Evolutionary conservation across 2,113 vertebrate genomes (phyloP).

Genomic region (Eretmochelys imbricata): DNA sequence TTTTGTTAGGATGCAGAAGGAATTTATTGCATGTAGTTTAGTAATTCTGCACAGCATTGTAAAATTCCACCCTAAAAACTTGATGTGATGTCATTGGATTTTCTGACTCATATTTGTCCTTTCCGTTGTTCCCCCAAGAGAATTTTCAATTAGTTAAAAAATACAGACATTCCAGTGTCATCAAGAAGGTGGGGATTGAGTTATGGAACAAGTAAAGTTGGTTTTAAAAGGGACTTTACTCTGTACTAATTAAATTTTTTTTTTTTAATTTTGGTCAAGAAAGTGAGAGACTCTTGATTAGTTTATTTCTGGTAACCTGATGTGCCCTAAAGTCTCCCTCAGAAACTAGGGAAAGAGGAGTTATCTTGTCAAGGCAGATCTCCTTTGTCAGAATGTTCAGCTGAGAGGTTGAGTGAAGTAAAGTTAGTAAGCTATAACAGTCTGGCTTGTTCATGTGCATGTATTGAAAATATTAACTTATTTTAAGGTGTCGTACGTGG

Average conservation of each 20-base stretch:
- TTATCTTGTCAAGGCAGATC: background rate
- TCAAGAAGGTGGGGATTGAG: background rate
- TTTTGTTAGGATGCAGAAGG: background rate
- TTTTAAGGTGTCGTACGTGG: background rate
- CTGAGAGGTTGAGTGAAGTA: background rate
- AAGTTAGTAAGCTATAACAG: background rate
- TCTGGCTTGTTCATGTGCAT: background rate
- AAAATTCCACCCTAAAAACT: background rate
- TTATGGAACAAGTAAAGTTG: background rate
- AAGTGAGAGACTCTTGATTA: background rate
- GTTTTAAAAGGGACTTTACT: background rate
- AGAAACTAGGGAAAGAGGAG: background rate
- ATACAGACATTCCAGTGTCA: background rate
- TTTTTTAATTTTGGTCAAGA: background rate
- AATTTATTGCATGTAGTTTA: background rate
- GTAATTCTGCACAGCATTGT: background rate
- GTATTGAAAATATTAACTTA: slow-evolving; percentile 15
- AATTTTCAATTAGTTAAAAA: background rate
- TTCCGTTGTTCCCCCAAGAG: background rate
- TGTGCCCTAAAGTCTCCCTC: background rate
- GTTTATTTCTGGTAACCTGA: background rate
- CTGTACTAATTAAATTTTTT: background rate
- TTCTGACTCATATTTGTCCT: background rate
- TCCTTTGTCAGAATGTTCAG: background rate
- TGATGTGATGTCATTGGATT: background rate